Conservation (phyloP, 2,888 invertebrate species). For the Meta bourneti region DNA sequence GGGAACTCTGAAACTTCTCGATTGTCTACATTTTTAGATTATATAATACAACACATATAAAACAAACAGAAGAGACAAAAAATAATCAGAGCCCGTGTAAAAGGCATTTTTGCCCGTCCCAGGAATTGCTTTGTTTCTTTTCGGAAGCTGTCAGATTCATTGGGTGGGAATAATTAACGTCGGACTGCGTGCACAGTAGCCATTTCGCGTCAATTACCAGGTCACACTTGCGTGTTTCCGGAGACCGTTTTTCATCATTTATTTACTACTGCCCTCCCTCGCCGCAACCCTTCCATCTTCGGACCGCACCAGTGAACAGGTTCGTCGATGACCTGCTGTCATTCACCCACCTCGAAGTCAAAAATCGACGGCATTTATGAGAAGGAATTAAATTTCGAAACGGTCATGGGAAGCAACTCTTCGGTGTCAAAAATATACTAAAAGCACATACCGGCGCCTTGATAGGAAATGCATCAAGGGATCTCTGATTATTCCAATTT, state of each 20-base stretch:
- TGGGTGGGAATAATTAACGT: neutral
- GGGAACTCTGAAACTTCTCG: too few species aligned
- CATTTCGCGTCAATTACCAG: slow-evolving; percentile 56
- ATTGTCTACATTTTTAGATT: too few species aligned
- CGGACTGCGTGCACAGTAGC: slow-evolving; percentile 12
- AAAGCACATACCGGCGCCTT: too few species aligned
- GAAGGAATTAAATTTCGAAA: too few species aligned
- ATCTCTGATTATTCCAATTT: too few species aligned
- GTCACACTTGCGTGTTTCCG: slow-evolving; percentile 59
- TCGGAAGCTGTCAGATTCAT: neutral
- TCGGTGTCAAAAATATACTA: too few species aligned
- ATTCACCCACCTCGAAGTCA: neutral
- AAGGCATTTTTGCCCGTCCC: neutral
- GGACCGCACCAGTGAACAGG: slow-evolving; percentile 24
- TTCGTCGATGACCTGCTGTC: slow-evolving; percentile 3
- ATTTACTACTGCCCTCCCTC: slow-evolving; percentile 25
- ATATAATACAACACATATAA: too few species aligned
- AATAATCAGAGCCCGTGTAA: neutral
- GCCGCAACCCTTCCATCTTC: neutral
- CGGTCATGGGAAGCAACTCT: too few species aligned
- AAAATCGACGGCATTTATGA: too few species aligned
- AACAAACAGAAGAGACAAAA: too few species aligned
- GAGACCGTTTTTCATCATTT: slow-evolving; percentile 43
- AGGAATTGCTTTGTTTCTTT: neutral
- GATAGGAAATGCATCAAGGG: too few species aligned